These are phyloP conservation scores for Hirundo rustica DNA, from an alignment of 2,797 vertebrate species.

Conservation along the genomic window DNA sequence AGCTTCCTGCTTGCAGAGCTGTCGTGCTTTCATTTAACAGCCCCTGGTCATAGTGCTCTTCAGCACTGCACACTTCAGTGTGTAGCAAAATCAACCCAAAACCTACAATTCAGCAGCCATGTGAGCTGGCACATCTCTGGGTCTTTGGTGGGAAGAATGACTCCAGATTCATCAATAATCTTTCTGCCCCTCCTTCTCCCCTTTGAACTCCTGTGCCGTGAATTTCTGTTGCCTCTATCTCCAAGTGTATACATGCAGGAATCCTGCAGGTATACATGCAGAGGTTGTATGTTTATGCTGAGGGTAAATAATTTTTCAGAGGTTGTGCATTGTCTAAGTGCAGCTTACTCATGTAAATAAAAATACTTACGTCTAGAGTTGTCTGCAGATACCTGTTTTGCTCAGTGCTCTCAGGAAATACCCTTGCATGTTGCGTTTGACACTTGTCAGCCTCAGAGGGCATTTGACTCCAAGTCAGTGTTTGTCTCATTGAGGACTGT, in stretches of 20 bases:
- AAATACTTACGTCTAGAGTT: background rate
- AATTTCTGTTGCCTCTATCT: background rate
- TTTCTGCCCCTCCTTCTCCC: background rate
- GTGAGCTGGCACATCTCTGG: background rate
- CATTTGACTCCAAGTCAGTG: background rate
- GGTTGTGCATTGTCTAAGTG: background rate
- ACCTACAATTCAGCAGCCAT: background rate
- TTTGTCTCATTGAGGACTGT: background rate
- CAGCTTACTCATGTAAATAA: background rate
- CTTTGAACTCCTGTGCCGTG: background rate
- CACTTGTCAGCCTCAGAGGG: background rate
- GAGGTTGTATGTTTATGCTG: background rate
- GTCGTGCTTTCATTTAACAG: background rate
- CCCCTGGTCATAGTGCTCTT: background rate
- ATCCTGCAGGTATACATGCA: background rate
- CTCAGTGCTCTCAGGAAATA: background rate
- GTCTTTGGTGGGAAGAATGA: background rate
- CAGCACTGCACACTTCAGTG: background rate
- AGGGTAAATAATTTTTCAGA: background rate
- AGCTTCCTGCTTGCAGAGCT: background rate
- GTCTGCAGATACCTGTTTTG: background rate
- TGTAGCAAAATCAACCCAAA: background rate
- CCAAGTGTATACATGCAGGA: background rate
- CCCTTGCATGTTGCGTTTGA: background rate
- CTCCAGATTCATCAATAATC: background rate